These are phyloP conservation scores for Phrixothrix hirtus DNA, from an alignment of 2,888 invertebrate species.

Conservation along the genomic window DNA sequence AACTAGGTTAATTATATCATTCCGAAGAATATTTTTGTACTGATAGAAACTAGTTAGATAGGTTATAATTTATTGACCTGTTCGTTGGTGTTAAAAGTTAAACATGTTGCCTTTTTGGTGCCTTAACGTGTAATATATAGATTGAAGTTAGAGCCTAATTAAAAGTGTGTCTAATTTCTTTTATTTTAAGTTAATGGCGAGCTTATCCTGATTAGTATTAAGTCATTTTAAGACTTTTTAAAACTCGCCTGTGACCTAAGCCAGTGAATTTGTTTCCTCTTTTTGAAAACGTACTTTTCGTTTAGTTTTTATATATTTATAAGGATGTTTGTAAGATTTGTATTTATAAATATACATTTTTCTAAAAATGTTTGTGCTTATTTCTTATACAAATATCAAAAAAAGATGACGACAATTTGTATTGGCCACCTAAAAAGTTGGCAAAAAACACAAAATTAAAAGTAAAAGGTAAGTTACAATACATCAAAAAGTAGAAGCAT, in stretches of 20 bases:
- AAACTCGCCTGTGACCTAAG: constrained; percentile 23
- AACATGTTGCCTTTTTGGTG: constrained; percentile 3
- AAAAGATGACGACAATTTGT: background rate
- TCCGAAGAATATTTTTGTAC: constrained; percentile 13
- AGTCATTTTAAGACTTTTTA: constrained; percentile 18
- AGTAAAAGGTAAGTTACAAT: too few species aligned
- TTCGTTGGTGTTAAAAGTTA: background rate
- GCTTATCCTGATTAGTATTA: constrained; percentile 28
- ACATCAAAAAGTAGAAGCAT: too few species aligned
- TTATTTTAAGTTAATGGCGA: constrained; percentile 10
- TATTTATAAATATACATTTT: constrained; percentile 15
- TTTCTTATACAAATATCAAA: background rate
- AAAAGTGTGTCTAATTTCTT: background rate
- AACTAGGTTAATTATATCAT: constrained; percentile 7
- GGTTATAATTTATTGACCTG: background rate
- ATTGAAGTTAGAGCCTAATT: background rate
- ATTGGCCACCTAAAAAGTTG: too few species aligned
- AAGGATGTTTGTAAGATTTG: constrained; percentile 7
- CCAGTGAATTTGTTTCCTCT: constrained; percentile 17
- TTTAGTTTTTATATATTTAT: constrained; percentile 4
- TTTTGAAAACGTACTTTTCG: constrained; percentile 6
- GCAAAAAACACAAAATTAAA: too few species aligned
- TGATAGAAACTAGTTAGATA: constrained; percentile 5
- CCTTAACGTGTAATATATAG: constrained; percentile 14
- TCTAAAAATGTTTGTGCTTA: background rate